Conservation (phyloP, 1,140 invertebrate genomes). For the Chelonus insularis region DNA sequence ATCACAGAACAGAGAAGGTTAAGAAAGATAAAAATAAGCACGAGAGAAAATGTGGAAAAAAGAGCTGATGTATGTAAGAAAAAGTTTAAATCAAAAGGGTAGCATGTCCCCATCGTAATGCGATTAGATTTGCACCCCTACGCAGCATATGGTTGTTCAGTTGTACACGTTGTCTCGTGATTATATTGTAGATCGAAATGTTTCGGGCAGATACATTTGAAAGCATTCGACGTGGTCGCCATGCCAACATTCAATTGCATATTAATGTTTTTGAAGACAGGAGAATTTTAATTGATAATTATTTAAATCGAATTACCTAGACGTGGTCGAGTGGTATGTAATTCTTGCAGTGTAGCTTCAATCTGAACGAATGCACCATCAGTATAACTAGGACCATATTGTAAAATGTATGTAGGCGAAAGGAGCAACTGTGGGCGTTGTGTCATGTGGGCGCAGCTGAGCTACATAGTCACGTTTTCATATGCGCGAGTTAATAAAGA, state of each 20-base stretch:
- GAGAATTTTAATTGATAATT: slow-evolving; percentile 19
- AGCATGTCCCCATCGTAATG: slow-evolving; percentile 33
- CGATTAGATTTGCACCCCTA: slow-evolving; percentile 38
- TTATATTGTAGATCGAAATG: slow-evolving; percentile 17
- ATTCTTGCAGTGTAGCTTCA: neutral
- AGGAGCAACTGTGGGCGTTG: slow-evolving; percentile 6
- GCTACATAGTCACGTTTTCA: slow-evolving; percentile 6
- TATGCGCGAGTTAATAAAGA: slow-evolving; percentile 3
- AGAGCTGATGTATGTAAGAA: neutral
- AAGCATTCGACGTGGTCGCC: slow-evolving; percentile 10
- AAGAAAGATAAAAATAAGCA: no score
- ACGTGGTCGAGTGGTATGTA: slow-evolving; percentile 4
- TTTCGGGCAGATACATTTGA: slow-evolving; percentile 1
- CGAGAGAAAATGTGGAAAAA: neutral
- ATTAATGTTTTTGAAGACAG: slow-evolving; percentile 12
- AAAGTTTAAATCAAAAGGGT: neutral
- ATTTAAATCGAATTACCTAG: slow-evolving; percentile 7
- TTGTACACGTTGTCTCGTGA: slow-evolving; percentile 10
- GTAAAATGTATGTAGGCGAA: neutral
- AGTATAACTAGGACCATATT: neutral
- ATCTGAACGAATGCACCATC: neutral
- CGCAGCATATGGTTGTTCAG: slow-evolving; percentile 21
- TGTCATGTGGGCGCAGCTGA: slow-evolving; percentile 10
- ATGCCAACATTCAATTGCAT: slow-evolving; percentile 11
- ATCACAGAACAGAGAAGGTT: neutral